Evolutionary conservation across 2,888 invertebrate genomes (phyloP), one percentile per base, ranked within the genome.

Genomic region (Metalampra italica): DNA sequence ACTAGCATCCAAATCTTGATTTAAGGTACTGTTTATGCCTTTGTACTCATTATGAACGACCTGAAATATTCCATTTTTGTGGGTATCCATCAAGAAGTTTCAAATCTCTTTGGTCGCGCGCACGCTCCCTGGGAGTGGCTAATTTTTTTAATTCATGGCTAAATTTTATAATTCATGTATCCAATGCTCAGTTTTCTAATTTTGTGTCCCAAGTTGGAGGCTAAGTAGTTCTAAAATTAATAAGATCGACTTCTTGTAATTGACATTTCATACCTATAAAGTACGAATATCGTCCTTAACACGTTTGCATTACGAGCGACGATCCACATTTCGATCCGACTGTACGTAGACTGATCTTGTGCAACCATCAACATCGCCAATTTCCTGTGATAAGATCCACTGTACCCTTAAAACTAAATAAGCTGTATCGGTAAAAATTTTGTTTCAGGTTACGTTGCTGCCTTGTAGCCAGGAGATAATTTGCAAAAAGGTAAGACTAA

Each of bases 401-500:
- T 45, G 55, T 50, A 47, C 43, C 56, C 65, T 53, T 46, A 54
- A 62, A 69, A 71, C 68, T 67, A 66, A 76, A 72, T 75, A 75
- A 76, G 57, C 68, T 66, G 34, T 42, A 65, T 66, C 60, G 68
- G 65, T 68, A 68, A 72, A n/a, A 78, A 76, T 71, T 69, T 78
- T 81, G 72, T 78, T 76, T 57, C 84, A 87, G 86, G 73, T 85
- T 79, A 66, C 79, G 74, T 76, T 74, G 73, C 81, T 68, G 75
- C 74, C 74, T 77, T 74, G 68, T 72, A 71, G 70, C 67, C 62
- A 68, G 59, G 64, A 76, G 77, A 83, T 85, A 78, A 87, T 84
- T 85, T 83, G 83, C 81, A 71, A 80, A 77, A 79, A 82, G 83
- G 86, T 84, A 79, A 82, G 76, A n/a, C 43, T 72, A 60, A 67